A percentile compares a stretch with the other conserved stretches of the same genome.
These are phyloP conservation scores for Neodiprion pinetum DNA, from an alignment of 1,140 invertebrate genomes.

Conservation along the genomic window DNA sequence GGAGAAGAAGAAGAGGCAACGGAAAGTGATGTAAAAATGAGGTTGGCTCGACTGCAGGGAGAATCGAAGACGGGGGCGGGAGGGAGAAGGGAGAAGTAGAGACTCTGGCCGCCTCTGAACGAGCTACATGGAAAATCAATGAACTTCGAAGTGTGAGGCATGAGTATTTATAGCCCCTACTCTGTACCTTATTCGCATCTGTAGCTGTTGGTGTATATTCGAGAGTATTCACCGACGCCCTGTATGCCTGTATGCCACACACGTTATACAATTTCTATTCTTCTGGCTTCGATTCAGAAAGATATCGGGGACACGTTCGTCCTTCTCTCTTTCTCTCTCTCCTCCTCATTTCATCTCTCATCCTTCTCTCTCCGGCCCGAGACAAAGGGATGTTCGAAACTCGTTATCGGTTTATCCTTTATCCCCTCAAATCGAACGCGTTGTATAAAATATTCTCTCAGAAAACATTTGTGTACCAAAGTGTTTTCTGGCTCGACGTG, in stretches of 20 bases:
- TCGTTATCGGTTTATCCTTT: too few species aligned
- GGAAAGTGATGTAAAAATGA: constrained; percentile 2
- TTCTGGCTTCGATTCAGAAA: too few species aligned
- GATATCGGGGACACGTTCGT: constrained; percentile 15
- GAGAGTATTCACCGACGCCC: not conserved
- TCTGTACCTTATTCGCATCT: not conserved
- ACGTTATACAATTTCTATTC: not conserved
- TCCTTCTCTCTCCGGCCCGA: constrained; percentile 9
- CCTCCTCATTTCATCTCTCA: constrained; percentile 15
- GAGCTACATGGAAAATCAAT: constrained; percentile 45
- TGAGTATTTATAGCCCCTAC: constrained; percentile 38
- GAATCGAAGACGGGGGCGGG: constrained; percentile 10
- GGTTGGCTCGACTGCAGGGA: not conserved
- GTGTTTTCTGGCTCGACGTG: too few species aligned
- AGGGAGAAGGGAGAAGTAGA: not conserved
- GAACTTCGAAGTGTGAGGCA: constrained; percentile 39
- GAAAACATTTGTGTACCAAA: too few species aligned
- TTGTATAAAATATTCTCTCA: too few species aligned
- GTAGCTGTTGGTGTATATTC: not conserved
- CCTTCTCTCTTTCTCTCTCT: constrained; percentile 3
- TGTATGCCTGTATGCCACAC: too few species aligned
- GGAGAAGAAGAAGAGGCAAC: constrained; percentile 4
- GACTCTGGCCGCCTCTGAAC: not conserved
- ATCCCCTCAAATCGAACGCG: too few species aligned
- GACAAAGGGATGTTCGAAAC: not conserved